Percentiles rank a stretch among this genome's conserved stretches.
Evolutionary conservation across 2,113 vertebrate genomes (phyloP).

Genomic region (Axis porcinus): DNA sequence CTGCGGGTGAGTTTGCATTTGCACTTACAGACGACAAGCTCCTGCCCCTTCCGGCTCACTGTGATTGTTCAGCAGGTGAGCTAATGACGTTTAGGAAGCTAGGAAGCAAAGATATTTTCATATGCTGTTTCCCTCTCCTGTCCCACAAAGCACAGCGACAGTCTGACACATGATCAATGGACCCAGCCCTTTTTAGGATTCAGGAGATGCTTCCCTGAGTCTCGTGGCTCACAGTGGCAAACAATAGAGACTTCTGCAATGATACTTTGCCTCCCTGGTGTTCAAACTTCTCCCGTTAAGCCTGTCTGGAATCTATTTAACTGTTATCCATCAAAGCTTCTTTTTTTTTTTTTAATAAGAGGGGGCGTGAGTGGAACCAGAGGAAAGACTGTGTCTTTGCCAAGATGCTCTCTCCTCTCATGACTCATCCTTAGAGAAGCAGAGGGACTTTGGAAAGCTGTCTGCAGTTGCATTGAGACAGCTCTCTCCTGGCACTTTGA

Average conservation of each 20-base stretch:
- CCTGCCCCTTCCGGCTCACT: background rate
- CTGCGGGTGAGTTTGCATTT: background rate
- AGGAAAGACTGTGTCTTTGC: slow-evolving; percentile 54
- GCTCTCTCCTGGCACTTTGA: slow-evolving; percentile 53
- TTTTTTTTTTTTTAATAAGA: slow-evolving; percentile 32
- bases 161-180: slow-evolving; percentile 9
- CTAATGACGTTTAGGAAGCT: background rate
- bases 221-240: slow-evolving; percentile 63
- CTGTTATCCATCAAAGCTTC: slow-evolving; percentile 62
- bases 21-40: background rate
- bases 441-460: slow-evolving; percentile 58
- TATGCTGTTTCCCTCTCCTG: background rate
- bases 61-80: background rate
- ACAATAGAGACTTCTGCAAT: slow-evolving; percentile 65
- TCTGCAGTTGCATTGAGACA: slow-evolving; percentile 29
- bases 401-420: slow-evolving; percentile 33
- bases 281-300: slow-evolving; percentile 65
- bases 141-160: background rate
- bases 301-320: slow-evolving; percentile 72
- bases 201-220: slow-evolving; percentile 44
- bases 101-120: background rate
- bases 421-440: slow-evolving; percentile 58
- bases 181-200: slow-evolving; percentile 53
- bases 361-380: background rate
- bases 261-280: slow-evolving; percentile 57